Evolutionary conservation across 1,140 invertebrate species (phyloP).

Genomic region (Hycleus phaleratus): DNA sequence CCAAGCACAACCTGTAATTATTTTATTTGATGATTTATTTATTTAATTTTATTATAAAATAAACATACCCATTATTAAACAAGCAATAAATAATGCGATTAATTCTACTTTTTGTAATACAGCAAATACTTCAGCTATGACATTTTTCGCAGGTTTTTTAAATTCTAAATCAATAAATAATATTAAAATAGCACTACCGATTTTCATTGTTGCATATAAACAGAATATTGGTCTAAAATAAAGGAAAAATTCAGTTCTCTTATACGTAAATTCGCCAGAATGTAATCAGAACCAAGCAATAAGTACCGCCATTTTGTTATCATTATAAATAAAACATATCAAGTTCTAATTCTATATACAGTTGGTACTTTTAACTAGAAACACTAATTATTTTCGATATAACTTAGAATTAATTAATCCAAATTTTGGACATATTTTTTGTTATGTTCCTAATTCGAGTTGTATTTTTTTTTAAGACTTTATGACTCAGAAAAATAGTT

Average conservation of each 20-base stretch:
- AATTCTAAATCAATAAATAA: slow-evolving; percentile 69
- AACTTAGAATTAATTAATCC: too few relatives aligned
- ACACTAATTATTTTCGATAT: too few relatives aligned
- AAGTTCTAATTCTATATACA: too few relatives aligned
- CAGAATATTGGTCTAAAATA: slow-evolving; percentile 69
- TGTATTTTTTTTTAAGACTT: too few relatives aligned
- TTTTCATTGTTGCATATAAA: slow-evolving; percentile 64
- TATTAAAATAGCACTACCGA: slow-evolving; percentile 59
- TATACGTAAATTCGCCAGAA: too few relatives aligned
- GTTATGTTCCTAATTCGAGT: too few relatives aligned
- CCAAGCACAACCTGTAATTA: slow-evolving; percentile 63
- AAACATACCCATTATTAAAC: slow-evolving; percentile 61
- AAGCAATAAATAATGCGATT: slow-evolving; percentile 61
- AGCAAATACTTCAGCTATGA: slow-evolving; percentile 60
- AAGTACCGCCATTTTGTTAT: too few relatives aligned
- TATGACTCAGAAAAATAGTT: too few relatives aligned
- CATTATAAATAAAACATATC: too few relatives aligned
- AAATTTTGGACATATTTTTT: too few relatives aligned
- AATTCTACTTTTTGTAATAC: slow-evolving; percentile 68
- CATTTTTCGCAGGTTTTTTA: slow-evolving; percentile 63
- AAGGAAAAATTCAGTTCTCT: background rate
- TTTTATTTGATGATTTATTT: background rate
- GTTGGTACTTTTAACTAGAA: too few relatives aligned
- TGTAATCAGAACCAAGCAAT: too few relatives aligned
- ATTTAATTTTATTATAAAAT: background rate